phyloP scores from a whole-genome alignment of 1,140 invertebrate genomes.

The Musca vetustissima region DNA sequence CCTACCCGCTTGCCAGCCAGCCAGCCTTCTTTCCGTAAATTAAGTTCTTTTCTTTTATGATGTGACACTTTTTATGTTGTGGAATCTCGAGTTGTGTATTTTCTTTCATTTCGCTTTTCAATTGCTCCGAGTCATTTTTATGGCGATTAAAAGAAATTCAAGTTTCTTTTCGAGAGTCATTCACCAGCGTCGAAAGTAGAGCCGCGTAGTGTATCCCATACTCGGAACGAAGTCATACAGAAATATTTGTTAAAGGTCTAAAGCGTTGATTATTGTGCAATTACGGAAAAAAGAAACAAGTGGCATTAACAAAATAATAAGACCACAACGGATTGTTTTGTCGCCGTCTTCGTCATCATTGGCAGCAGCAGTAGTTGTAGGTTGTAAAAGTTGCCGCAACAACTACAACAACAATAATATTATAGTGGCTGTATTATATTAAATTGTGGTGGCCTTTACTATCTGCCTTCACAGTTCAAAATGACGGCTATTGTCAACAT shows the following conservation, averaged over 20 bases:
- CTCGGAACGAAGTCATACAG: background rate
- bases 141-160: conserved; percentile 18
- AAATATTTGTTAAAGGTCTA: background rate
- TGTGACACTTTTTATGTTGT: conserved; percentile 22
- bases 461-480: too few species aligned
- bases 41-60: conserved; percentile 16
- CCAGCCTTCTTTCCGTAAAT: conserved; percentile 1
- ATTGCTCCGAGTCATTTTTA: background rate
- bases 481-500: too few species aligned
- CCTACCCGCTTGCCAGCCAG: background rate
- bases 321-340: too few species aligned
- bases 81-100: conserved; percentile 1
- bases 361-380: too few species aligned
- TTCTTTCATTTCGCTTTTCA: background rate
- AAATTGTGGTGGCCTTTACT: too few species aligned
- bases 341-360: too few species aligned
- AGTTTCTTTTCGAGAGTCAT: conserved; percentile 3
- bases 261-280: conserved; percentile 18
- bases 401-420: too few species aligned
- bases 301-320: conserved; percentile 7
- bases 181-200: background rate
- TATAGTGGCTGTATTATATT: too few species aligned
- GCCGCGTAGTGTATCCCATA: background rate
- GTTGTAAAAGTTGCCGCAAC: too few species aligned
- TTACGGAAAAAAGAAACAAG: conserved; percentile 20